phyloP scores from a whole-genome alignment of 2,113 vertebrate genomes.

The Sinosuthora webbiana region DNA sequence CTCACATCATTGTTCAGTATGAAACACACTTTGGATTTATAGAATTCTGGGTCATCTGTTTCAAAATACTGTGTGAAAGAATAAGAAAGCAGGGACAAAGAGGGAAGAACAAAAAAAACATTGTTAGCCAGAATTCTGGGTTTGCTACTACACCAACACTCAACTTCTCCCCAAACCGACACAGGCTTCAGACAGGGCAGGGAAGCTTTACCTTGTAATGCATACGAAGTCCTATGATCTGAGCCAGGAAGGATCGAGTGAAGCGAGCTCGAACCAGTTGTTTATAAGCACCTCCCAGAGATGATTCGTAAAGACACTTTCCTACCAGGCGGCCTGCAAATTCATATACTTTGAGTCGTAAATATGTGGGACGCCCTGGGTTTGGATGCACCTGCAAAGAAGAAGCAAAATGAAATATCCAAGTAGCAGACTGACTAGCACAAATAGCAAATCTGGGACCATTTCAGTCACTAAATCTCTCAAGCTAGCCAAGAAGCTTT shows the following conservation, averaged over 20 bases:
- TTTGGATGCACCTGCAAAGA: slow-evolving; percentile 91
- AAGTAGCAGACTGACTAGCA: neutral
- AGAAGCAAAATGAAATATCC: neutral
- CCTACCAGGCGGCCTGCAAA: slow-evolving; percentile 94
- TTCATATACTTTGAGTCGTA: slow-evolving; percentile 92
- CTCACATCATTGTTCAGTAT: slow-evolving; percentile 97
- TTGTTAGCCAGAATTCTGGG: neutral
- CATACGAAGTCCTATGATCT: slow-evolving; percentile 98
- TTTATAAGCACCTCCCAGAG: slow-evolving; percentile 91
- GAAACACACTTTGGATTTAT: slow-evolving; percentile 99
- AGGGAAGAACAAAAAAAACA: neutral
- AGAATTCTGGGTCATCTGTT: slow-evolving; percentile 97
- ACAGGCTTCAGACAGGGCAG: neutral
- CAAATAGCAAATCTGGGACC: neutral
- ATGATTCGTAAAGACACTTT: slow-evolving; percentile 98
- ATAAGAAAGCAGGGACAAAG: neutral
- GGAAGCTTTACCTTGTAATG: slow-evolving; percentile 90
- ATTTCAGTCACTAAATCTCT: neutral
- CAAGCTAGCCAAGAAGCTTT: neutral
- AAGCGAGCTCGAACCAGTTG: slow-evolving; percentile 96
- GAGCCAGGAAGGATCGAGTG: slow-evolving; percentile 95
- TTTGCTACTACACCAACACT: neutral
- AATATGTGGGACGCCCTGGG: slow-evolving; percentile 82
- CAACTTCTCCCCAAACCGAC: neutral
- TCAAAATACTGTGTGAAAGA: slow-evolving; percentile 90